These are phyloP conservation scores for Latrodectus hesperus DNA, from an alignment of 2,888 invertebrate species.

Conservation along the genomic window DNA sequence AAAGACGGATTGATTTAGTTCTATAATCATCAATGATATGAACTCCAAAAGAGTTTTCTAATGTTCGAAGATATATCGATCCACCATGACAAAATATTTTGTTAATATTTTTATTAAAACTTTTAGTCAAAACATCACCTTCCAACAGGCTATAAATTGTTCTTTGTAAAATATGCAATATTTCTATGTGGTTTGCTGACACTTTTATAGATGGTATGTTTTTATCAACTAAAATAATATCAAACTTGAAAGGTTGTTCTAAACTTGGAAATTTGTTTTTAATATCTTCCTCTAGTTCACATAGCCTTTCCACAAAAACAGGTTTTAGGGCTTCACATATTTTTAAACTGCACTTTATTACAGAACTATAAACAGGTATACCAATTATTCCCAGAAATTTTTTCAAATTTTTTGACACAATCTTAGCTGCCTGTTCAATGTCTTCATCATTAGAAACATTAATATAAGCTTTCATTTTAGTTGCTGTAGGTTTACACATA, in stretches of 20 bases:
- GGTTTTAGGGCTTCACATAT: constrained; percentile 30
- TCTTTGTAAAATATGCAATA: constrained; percentile 31
- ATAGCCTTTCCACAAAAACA: constrained; percentile 9
- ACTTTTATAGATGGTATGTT: constrained; percentile 37
- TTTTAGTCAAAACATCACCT: constrained; percentile 31
- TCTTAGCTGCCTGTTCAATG: constrained; percentile 14
- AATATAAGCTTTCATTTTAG: constrained; percentile 52
- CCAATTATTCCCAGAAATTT: neutral
- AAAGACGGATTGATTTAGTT: constrained; percentile 46
- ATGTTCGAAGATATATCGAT: constrained; percentile 30
- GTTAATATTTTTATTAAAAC: constrained; percentile 19
- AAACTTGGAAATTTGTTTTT: neutral
- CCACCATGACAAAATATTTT: constrained; percentile 64
- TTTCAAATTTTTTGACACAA: constrained; percentile 8
- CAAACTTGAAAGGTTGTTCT: constrained; percentile 31
- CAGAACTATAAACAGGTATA: constrained; percentile 37
- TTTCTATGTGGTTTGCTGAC: constrained; percentile 30
- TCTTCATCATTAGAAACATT: constrained; percentile 21
- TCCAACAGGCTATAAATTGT: constrained; percentile 33
- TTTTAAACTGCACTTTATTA: constrained; percentile 28
- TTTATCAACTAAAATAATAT: constrained; percentile 2
- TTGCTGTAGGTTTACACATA: constrained; percentile 24
- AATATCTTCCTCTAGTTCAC: constrained; percentile 19
- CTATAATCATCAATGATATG: constrained; percentile 40
- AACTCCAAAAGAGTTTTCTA: constrained; percentile 33